These are phyloP conservation scores for Sebastes matsubarae DNA, from an alignment of 2,797 vertebrate species.

Conservation along the genomic window DNA sequence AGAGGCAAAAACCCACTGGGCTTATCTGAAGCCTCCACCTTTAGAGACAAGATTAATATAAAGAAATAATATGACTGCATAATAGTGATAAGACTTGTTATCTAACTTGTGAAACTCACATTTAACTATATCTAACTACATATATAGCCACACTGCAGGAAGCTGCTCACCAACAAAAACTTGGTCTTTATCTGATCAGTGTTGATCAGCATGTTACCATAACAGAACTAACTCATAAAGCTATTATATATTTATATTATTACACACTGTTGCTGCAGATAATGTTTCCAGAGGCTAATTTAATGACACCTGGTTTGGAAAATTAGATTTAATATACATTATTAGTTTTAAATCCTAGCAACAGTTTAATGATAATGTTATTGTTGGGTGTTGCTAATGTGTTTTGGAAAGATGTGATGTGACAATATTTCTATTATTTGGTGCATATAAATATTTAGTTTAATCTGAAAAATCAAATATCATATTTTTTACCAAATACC, in stretches of 20 bases:
- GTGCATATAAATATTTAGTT: not conserved
- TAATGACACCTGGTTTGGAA: not conserved
- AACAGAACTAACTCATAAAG: not conserved
- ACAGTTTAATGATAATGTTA: not conserved
- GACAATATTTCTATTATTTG: not conserved
- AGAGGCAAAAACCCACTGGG: no score
- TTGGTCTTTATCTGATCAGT: not conserved
- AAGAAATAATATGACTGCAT: no score
- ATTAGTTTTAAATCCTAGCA: not conserved
- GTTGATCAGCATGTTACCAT: not conserved
- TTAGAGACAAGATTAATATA: no score
- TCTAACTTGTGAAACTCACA: not conserved
- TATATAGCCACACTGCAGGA: not conserved
- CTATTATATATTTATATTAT: not conserved
- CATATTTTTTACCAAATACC: no score
- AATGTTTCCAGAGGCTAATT: not conserved
- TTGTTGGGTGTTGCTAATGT: not conserved
- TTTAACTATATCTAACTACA: rapidly evolving
- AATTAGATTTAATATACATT: not conserved
- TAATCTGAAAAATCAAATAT: not conserved
- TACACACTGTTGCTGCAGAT: not conserved
- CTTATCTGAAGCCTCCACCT: no score
- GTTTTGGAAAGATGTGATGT: not conserved
- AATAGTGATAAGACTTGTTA: not conserved
- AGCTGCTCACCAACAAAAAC: not conserved